Evolutionary conservation across 2,888 invertebrate genomes (phyloP).

Genomic region (Diarsia dahlii): DNA sequence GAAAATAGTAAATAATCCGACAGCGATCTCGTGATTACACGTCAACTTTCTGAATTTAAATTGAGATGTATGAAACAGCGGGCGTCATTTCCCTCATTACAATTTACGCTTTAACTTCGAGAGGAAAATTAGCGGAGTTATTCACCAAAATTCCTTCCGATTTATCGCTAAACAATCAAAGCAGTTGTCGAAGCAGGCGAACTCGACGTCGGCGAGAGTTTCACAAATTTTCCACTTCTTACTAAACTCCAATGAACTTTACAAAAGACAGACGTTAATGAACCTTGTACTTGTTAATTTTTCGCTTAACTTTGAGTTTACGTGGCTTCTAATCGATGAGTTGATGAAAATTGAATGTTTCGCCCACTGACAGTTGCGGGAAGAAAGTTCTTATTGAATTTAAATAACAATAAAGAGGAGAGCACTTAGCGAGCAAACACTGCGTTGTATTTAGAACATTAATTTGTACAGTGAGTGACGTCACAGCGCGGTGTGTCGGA

Average conservation of each 20-base stretch:
- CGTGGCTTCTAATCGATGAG: constrained; percentile 77
- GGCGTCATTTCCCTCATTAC: constrained; percentile 74
- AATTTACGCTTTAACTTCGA: constrained; percentile 75
- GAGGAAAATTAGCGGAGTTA: constrained; percentile 74
- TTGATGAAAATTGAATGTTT: constrained; percentile 70
- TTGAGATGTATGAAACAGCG: constrained; percentile 58
- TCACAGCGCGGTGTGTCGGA: constrained; percentile 40
- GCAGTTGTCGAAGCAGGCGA: constrained; percentile 65
- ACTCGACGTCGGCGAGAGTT: constrained; percentile 58
- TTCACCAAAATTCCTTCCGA: constrained; percentile 75
- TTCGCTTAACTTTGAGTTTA: constrained; percentile 76
- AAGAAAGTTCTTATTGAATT: constrained; percentile 51
- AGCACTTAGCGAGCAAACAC: constrained; percentile 51
- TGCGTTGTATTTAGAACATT: constrained; percentile 39
- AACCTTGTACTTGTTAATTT: constrained; percentile 81
- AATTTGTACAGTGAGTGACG: constrained; percentile 42
- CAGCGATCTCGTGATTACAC: constrained; percentile 21
- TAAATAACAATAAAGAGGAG: constrained; percentile 51
- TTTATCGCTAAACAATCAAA: constrained; percentile 82
- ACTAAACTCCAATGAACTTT: constrained; percentile 72
- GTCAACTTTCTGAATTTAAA: constrained; percentile 34
- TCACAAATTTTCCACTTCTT: constrained; percentile 71
- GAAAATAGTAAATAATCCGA: constrained; percentile 32
- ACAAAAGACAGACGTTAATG: constrained; percentile 82
- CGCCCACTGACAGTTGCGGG: constrained; percentile 48